Percentiles rank a stretch among this genome's conserved stretches.
Evolutionary conservation across 2,797 vertebrate genomes (phyloP).

Genomic region (Sebastes melanostomus): DNA sequence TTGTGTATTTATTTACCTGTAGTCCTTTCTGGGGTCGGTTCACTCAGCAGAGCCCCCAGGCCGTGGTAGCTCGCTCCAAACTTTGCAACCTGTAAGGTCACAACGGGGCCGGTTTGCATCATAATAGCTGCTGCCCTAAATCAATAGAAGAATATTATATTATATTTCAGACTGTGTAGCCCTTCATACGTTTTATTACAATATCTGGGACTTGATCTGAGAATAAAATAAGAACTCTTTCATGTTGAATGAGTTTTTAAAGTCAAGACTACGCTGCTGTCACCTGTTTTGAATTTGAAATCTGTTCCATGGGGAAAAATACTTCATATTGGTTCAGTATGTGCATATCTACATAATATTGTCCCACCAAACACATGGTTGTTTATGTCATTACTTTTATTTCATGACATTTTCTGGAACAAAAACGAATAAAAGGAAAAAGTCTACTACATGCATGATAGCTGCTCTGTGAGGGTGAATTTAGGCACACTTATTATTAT

Average conservation of each 20-base stretch:
- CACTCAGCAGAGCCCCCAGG: conserved; percentile 87
- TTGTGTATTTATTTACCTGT: conserved; percentile 79
- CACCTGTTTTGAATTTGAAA: neutral
- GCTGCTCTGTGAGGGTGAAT: neutral
- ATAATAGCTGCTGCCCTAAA: conserved; percentile 92
- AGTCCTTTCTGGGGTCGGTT: conserved; percentile 79
- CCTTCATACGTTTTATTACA: neutral
- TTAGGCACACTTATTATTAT: neutral
- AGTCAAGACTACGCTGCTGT: neutral
- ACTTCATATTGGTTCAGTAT: neutral
- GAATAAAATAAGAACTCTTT: neutral
- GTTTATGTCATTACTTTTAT: neutral
- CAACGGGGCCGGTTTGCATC: conserved; percentile 90
- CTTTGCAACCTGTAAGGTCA: conserved; percentile 91
- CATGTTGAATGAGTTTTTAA: neutral
- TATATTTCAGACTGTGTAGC: neutral
- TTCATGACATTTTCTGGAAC: neutral
- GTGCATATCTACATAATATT: neutral
- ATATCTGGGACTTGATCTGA: neutral
- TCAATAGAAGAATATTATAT: conserved; percentile 1
- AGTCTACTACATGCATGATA: neutral
- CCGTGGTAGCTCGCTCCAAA: conserved; percentile 91
- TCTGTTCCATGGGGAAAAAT: neutral
- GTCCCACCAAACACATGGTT: neutral
- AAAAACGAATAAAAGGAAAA: neutral